Conservation (phyloP, 2,888 invertebrate genomes). For the Caenorhabditis plicata region DNA sequence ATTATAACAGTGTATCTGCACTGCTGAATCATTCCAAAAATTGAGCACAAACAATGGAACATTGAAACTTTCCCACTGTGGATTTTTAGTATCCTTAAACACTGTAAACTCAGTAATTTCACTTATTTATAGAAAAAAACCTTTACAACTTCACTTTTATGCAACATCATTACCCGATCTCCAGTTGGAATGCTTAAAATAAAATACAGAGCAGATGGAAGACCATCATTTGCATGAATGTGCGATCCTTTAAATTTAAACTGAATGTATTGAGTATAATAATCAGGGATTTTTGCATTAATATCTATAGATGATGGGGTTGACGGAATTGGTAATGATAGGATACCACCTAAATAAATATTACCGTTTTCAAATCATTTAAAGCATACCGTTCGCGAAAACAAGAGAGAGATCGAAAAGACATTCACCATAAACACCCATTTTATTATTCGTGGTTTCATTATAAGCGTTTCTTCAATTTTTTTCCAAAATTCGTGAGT, state of each 20-base stretch:
- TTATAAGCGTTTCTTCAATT: conserved; percentile 10
- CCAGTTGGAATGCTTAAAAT: conserved; percentile 20
- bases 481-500: neutral
- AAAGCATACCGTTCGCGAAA: conserved; percentile 20
- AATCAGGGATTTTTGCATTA: conserved; percentile 20
- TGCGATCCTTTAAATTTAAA: conserved; percentile 42
- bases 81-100: conserved; percentile 23
- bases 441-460: conserved; percentile 8
- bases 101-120: too few relatives aligned
- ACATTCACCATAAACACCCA: conserved; percentile 10
- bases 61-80: conserved; percentile 49
- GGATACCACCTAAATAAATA: too few relatives aligned
- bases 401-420: conserved; percentile 24
- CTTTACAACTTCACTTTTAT: conserved; percentile 26
- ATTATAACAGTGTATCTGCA: conserved; percentile 51
- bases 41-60: conserved; percentile 52
- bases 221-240: conserved; percentile 31
- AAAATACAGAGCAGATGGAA: conserved; percentile 46
- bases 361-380: too few relatives aligned
- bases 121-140: too few relatives aligned
- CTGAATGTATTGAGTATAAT: conserved; percentile 26
- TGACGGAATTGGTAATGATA: conserved; percentile 1
- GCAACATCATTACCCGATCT: conserved; percentile 22
- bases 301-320: conserved; percentile 15
- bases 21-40: conserved; percentile 35